phyloP scores from a whole-genome alignment of 2,888 invertebrate genomes.

The Cremastobaeus sp. region DNA sequence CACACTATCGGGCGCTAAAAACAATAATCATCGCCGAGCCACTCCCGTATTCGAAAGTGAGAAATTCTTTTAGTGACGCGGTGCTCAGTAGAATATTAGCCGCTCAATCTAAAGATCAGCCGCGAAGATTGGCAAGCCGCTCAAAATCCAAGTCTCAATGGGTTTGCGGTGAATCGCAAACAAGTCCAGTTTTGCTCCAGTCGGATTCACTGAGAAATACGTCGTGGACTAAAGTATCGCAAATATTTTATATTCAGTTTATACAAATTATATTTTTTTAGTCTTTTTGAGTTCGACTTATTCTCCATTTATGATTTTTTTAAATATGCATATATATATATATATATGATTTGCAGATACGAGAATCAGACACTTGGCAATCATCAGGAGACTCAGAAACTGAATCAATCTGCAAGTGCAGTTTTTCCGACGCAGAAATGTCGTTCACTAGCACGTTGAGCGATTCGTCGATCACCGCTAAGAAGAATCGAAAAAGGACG shows the following conservation, averaged over 20 bases:
- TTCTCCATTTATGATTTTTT: no score
- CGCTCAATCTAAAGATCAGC: constrained; percentile 9
- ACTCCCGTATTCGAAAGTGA: no score
- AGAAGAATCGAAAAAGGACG: neutral
- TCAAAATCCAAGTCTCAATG: constrained; percentile 5
- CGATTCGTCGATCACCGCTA: neutral
- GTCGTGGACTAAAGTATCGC: no score
- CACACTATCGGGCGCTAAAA: no score
- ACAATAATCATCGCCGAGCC: no score
- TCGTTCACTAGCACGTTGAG: neutral
- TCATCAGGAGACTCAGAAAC: constrained; percentile 14
- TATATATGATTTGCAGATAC: neutral
- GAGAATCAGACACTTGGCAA: neutral
- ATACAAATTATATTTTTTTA: no score
- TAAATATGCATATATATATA: no score
- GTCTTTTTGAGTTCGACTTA: no score
- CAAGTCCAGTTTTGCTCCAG: constrained; percentile 1
- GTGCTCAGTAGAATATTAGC: constrained; percentile 17
- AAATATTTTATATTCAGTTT: no score
- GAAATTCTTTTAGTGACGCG: no score
- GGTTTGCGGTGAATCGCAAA: constrained; percentile 13
- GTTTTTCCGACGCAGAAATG: neutral
- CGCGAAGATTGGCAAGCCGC: constrained; percentile 17
- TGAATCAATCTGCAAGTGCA: constrained; percentile 14
- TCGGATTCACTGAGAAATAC: no score